phyloP scores from a whole-genome alignment of 2,888 invertebrate species.

The Scotopteryx bipunctaria region DNA sequence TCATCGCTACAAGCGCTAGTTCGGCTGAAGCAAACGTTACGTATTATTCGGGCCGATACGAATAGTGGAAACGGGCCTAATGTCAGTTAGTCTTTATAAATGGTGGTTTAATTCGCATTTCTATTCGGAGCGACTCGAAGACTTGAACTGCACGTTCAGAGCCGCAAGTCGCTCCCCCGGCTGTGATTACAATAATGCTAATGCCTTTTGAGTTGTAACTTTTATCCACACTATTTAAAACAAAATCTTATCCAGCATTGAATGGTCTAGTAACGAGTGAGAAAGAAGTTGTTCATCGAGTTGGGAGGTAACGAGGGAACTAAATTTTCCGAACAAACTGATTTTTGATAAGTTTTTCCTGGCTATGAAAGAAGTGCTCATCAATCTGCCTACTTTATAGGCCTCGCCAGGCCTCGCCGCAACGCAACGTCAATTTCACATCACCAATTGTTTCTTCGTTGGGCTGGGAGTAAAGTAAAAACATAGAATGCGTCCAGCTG shows the following conservation, averaged over 20 bases:
- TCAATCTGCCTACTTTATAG: no score
- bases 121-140: slow-evolving; percentile 56
- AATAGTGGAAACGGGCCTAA: slow-evolving; percentile 34
- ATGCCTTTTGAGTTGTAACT: slow-evolving; percentile 61
- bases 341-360: no score
- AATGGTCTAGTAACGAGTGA: no score
- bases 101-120: slow-evolving; percentile 69
- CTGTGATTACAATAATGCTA: slow-evolving; percentile 70
- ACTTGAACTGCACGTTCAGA: slow-evolving; percentile 58
- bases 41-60: neutral
- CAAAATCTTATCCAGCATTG: slow-evolving; percentile 2
- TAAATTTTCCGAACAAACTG: no score
- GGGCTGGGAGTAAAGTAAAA: no score
- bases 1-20: neutral
- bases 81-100: slow-evolving; percentile 60
- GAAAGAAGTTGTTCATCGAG: neutral
- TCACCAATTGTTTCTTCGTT: no score
- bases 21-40: neutral
- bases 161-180: slow-evolving; percentile 57
- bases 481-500: no score
- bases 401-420: no score
- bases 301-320: no score
- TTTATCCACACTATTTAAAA: slow-evolving; percentile 42
- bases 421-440: no score
- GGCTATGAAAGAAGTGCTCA: no score